Conservation (phyloP, 2,797 vertebrate species). For the Tapirus indicus region DNA sequence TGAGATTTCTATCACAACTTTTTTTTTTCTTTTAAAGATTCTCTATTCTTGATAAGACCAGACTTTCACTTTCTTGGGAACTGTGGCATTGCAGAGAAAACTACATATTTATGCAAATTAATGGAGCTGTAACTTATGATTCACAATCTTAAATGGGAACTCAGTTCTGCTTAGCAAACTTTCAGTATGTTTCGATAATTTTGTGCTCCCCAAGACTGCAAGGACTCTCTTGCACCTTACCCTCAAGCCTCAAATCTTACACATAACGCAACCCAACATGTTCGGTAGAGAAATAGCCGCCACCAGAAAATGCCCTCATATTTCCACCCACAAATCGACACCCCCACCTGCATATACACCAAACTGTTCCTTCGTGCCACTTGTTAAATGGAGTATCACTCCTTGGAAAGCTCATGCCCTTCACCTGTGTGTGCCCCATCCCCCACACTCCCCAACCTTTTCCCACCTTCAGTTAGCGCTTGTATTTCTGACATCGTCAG, state of each 20-base stretch:
- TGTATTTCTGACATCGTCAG: neutral
- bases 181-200: neutral
- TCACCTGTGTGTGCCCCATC: accelerated
- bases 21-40: neutral
- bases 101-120: neutral
- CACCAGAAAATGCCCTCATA: accelerated
- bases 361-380: neutral
- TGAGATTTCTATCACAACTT: neutral
- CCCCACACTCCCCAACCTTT: accelerated
- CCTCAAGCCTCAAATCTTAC: accelerated
- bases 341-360: accelerated
- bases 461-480: neutral
- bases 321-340: neutral
- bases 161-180: neutral
- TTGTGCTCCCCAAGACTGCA: neutral
- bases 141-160: neutral
- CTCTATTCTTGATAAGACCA: neutral
- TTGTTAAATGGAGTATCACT: neutral
- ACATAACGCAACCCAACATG: neutral
- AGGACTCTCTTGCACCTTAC: neutral
- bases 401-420: neutral
- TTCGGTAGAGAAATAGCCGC: neutral
- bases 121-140: neutral
- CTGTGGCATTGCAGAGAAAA: neutral
- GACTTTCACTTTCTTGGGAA: neutral